Evolutionary conservation across 2,113 vertebrate species (phyloP).

Genomic region (Platichthys flesus): DNA sequence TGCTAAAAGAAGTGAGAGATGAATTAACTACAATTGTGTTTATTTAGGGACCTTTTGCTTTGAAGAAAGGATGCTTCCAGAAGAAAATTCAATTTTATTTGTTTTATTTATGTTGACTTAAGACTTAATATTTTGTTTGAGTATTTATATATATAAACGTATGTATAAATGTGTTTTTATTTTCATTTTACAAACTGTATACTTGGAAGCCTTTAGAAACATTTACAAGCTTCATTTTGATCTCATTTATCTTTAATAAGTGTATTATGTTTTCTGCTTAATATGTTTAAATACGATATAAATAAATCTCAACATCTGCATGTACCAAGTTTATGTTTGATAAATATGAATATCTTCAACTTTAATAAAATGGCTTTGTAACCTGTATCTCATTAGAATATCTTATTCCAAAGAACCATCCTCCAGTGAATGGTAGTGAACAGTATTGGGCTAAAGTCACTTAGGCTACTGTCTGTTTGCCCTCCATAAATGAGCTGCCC

Average conservation of each 20-base stretch:
- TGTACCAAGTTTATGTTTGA: neutral
- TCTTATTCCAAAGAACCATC: neutral
- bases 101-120: slow-evolving; percentile 27
- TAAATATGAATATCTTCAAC: neutral
- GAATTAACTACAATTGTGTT: neutral
- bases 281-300: neutral
- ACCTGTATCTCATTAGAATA: neutral
- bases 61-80: slow-evolving; percentile 25
- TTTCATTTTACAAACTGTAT: slow-evolving; percentile 44
- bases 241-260: slow-evolving; percentile 3
- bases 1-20: neutral
- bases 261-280: neutral
- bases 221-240: slow-evolving; percentile 17
- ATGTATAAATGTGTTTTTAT: slow-evolving; percentile 33
- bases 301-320: neutral
- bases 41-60: slow-evolving; percentile 29
- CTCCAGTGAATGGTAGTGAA: neutral
- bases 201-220: slow-evolving; percentile 29
- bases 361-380: slow-evolving; percentile 6
- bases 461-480: too few species aligned
- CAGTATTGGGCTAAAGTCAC: too few species aligned
- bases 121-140: slow-evolving; percentile 20
- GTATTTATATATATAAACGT: neutral
- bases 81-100: slow-evolving; percentile 27
- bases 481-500: too few species aligned